These are phyloP conservation scores for Buathra laborator DNA, from an alignment of 2,888 invertebrate species.

Conservation along the genomic window DNA sequence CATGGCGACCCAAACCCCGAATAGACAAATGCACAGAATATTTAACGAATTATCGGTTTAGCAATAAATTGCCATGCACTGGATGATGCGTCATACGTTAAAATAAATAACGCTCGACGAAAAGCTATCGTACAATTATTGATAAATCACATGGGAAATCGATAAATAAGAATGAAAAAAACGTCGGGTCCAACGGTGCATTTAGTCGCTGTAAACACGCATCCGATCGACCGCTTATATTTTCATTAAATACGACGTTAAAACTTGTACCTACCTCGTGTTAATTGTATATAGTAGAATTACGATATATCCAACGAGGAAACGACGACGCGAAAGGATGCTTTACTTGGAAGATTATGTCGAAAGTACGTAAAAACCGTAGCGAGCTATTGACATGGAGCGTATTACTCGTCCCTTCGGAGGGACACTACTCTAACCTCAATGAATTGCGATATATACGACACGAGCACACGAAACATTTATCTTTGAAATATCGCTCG, in stretches of 20 bases:
- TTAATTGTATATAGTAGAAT: slow-evolving; percentile 77
- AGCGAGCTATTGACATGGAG: slow-evolving; percentile 36
- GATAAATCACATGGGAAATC: not conserved
- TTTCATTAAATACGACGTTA: slow-evolving; percentile 72
- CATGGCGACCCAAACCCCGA: slow-evolving; percentile 56
- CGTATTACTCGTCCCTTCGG: slow-evolving; percentile 32
- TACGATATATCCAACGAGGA: slow-evolving; percentile 72
- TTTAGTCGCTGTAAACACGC: slow-evolving; percentile 80
- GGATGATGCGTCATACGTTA: not conserved
- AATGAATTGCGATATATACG: slow-evolving; percentile 64
- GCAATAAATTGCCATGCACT: slow-evolving; percentile 36
- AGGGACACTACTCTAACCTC: slow-evolving; percentile 77
- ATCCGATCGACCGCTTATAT: slow-evolving; percentile 77
- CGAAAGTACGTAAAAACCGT: slow-evolving; percentile 93
- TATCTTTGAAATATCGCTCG: slow-evolving; percentile 43
- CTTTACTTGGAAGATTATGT: slow-evolving; percentile 99
- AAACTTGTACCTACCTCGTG: slow-evolving; percentile 72
- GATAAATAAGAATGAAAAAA: slow-evolving; percentile 27
- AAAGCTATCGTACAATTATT: not conserved
- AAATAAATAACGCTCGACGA: slow-evolving; percentile 30
- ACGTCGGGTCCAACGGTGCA: slow-evolving; percentile 74
- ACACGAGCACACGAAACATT: slow-evolving; percentile 53
- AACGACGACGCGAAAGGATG: slow-evolving; percentile 88
- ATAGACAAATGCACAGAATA: slow-evolving; percentile 53
- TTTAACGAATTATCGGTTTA: slow-evolving; percentile 56